Evolutionary conservation across 2,113 vertebrate species (phyloP), one percentile per base, ranked within the genome.

Genomic region (Rhea pennata): DNA sequence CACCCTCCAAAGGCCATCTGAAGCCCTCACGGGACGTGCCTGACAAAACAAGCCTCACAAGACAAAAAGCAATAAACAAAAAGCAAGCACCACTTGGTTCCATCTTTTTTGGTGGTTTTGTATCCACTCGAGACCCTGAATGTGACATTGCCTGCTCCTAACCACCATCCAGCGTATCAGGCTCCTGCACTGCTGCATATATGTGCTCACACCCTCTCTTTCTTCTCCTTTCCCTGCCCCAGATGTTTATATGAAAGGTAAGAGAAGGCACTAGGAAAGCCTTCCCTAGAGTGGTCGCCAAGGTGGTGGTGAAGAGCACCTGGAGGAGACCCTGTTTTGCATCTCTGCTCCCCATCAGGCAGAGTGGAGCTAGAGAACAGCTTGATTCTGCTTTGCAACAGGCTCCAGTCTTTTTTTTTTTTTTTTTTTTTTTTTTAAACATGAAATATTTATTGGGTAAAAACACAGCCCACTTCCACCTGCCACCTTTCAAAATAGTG

Each of bases 391-490:
- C 87, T 95, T 81, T 90, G 94, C 77, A 94, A 95, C 90, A 89
- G 91, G 72, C 74, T 95, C 58, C 14, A 59, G 31, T 31, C 56
- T 6, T 51, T 12, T 19, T n/a, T 31, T 27, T 54, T 74, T 79
- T 65, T 36, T 48, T 40, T 65, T 36, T 48, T 40, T 50, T 91
- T 84, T 83, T 91, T 94, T 79, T 71, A 31, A 91, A 72, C 78
- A 83, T 86, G 74, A 95, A 96, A 90, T 93, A 97, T 95, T 96
- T 96, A 96, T 96, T 97, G 96, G 95, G 51, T 96, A 95, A 97
- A 96, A 96, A 95, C 94, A 96, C 96, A 97, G 67, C 95, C 96
- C 95, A 97, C 95, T 97, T 97, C 96, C 96, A 97, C 96, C 96
- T 97, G 95, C 89, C 93, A 96, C 96, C 94, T 96, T 95, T 94